Base-by-base conservation (phyloP, 2,113 vertebrate genomes). In the Cheirogaleus medius region DNA sequence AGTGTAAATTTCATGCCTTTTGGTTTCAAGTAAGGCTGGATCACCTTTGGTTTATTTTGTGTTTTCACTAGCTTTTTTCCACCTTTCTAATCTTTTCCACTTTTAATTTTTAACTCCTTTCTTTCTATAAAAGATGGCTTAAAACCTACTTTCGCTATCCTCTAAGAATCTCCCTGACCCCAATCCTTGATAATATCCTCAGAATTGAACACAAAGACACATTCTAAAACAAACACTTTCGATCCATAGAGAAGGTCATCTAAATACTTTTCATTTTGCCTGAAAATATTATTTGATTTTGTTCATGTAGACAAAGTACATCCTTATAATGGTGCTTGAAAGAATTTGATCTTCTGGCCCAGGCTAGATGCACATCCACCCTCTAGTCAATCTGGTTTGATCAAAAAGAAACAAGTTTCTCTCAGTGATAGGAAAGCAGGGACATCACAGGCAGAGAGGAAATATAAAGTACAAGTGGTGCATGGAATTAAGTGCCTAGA, bases 171-270 rank as follows among this genome's bases (percentile, higher is more conserved):
- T 90, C 5, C n/a, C 52, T 84, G 42, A 68, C 23, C 20, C 18
- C 1, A 64, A 3, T 64, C 7, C n/a, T 54, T 63, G 37, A 56
- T 34, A 58, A 85, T 54, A 2, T 32, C 17, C 77, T 87, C 11
- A 54, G 4, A 84, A 54, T 37, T 80, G 2, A 3, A 69, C 17
- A 54, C 0, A 64, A 29, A 94, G n/a, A 34, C 3, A 63, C 25
- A 60, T 14, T 29, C 34, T 88, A 32, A 91, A 95, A 97, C 3
- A 90, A 68, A 82, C 6, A 68, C 80, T 97, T 97, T 91, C 32
- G 69, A 32, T 34, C 8, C 78, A 8, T n/a, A 44, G 0, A 52
- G 73, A 94, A 56, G 15, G 18, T 10, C 8, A 69, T 54, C 18
- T 86, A 44, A 29, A 6, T 83, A 20, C 42, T 44, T 54, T 73